Base-by-base conservation (phyloP, 2,113 vertebrate genomes). In the Siphamia tubifer region DNA sequence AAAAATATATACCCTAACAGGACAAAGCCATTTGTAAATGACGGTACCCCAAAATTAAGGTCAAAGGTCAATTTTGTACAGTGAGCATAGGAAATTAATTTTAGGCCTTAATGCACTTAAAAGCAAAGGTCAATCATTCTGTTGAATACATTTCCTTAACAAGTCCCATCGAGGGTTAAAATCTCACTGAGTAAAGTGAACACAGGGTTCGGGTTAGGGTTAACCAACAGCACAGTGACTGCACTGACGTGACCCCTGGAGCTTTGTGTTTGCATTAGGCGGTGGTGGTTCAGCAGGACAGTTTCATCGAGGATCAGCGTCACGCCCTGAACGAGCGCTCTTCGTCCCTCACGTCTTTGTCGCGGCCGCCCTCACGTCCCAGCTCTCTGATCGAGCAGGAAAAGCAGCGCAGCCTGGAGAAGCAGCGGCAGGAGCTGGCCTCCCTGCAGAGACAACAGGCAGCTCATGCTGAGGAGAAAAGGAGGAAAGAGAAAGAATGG, bases 361-460 rank as follows among this genome's bases (percentile, higher is more conserved):
- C 86, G 0, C 90, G 96, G 3, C 78, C 89, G 21, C 66, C 79
- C 3, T 92, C 92, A 0, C 91, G 96, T 5, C 95, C 95, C 8
- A 84, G 89, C 67, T 96, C 96, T 0, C 92, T 99, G 74, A 89
- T 96, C 1, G 97, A 99, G 74, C 98, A 99, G 87, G 98, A 99
- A 91, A 98, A 98, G 91, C 96, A 98, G 89, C 95, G 97, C 61
- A 99, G 92, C 89, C 87, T 98, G 87, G 96, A 99, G 88, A 96
- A 97, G 83, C 96, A 97, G 83, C 92, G 97, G 19, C 97, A 98
- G 90, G 98, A 98, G 63, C 28, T 96, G 70, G 93, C 96, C n/a
- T 91, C 95, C 60, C 92, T 98, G 61, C 95, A 96, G 88, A 93
- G 92, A 69, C 96, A 96, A 77, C 96, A 96, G 87, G 83, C 92